Evolutionary conservation across 2,888 invertebrate species (phyloP).

Genomic region (Chouioia cunea): DNA sequence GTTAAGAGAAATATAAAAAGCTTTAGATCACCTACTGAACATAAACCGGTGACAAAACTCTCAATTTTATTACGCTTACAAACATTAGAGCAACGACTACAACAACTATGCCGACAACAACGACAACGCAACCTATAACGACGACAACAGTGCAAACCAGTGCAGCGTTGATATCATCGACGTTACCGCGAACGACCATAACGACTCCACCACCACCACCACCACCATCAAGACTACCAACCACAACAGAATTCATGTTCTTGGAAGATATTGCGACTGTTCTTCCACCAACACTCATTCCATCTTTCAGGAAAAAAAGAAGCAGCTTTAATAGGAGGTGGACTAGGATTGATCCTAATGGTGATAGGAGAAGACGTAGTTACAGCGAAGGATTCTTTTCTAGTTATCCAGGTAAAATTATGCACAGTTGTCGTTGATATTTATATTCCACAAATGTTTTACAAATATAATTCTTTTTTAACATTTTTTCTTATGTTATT

Average conservation of each 20-base stretch:
- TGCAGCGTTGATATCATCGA: constrained; percentile 6
- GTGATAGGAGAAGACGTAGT: constrained; percentile 26
- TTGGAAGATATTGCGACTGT: constrained; percentile 36
- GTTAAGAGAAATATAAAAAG: too few species aligned
- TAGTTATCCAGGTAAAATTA: constrained; percentile 38
- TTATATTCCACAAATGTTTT: too few species aligned
- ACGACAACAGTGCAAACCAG: constrained; percentile 31
- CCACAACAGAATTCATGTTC: not conserved
- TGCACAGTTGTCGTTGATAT: too few species aligned
- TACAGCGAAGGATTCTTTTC: constrained; percentile 36
- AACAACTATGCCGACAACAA: constrained; percentile 31
- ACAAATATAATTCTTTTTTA: too few species aligned
- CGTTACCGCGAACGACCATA: not conserved
- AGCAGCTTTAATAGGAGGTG: not conserved
- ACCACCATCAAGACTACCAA: constrained; percentile 29
- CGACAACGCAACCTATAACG: constrained; percentile 26
- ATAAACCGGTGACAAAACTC: too few species aligned
- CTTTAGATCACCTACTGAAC: too few species aligned
- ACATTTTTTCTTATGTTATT: too few species aligned
- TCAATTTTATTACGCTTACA: too few species aligned
- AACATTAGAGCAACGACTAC: constrained; percentile 22
- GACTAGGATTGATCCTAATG: too few species aligned
- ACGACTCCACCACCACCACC: not conserved
- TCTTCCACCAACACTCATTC: not conserved
- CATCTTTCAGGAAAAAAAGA: constrained; percentile 7